Conservation (phyloP, 2,797 vertebrate genomes). For the Crossoptilon crossoptilon region DNA sequence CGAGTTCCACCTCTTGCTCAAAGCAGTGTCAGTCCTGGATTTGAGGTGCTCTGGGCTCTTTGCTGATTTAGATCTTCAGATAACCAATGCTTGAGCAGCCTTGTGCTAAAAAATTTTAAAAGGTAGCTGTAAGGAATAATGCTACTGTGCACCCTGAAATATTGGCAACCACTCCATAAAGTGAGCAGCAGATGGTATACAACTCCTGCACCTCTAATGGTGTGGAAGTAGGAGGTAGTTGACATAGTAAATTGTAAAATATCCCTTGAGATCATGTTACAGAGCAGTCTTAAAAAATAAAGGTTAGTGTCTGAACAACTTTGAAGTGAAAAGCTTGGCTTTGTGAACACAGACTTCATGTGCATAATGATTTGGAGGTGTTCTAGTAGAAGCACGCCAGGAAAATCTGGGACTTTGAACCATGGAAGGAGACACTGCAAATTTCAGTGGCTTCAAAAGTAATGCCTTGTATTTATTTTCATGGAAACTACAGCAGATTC, state of each 20-base stretch:
- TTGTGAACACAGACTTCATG: not conserved
- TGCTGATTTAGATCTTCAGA: not conserved
- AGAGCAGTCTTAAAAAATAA: not conserved
- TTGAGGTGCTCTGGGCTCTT: not conserved
- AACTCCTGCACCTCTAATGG: not conserved
- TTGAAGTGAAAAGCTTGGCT: not conserved
- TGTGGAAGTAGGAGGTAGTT: not conserved
- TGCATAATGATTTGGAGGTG: not conserved
- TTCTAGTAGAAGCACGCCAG: not conserved
- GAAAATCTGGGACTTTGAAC: not conserved
- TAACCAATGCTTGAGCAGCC: not conserved
- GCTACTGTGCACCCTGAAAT: not conserved
- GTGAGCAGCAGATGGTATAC: not conserved
- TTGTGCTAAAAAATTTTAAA: not conserved
- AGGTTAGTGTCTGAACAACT: accelerated
- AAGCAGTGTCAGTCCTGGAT: not conserved
- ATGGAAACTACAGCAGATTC: too few species aligned
- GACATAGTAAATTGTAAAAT: not conserved
- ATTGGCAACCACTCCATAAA: not conserved
- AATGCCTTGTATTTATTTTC: not conserved
- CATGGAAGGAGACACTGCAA: not conserved
- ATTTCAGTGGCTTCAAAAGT: not conserved
- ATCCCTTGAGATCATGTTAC: not conserved
- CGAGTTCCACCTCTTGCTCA: not conserved
- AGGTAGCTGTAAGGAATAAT: not conserved